Evolutionary conservation across 1,140 invertebrate genomes (phyloP).

Genomic region (Musca vetustissima): DNA sequence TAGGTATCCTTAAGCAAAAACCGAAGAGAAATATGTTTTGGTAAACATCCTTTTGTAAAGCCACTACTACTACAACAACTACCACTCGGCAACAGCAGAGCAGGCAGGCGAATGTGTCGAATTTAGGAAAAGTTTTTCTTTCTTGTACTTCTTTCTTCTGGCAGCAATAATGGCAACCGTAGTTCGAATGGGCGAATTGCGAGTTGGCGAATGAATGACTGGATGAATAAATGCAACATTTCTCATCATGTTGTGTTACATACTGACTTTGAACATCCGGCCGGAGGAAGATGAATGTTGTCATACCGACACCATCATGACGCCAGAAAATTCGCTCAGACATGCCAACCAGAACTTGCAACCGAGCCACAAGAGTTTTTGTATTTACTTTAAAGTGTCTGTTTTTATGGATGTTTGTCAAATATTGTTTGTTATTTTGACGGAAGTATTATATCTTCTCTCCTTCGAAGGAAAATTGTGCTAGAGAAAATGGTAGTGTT

Average conservation of each 20-base stretch:
- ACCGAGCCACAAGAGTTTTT: no score
- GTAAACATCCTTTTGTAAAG: constrained; percentile 10
- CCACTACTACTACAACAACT: no score
- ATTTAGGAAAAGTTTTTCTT: no score
- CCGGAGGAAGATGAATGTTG: constrained; percentile 52
- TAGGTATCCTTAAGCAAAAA: constrained; percentile 19
- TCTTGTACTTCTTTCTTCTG: neutral
- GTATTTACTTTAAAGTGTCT: no score
- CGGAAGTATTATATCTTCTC: no score
- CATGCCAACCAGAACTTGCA: no score
- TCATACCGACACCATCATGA: constrained; percentile 52
- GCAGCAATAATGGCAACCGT: neutral
- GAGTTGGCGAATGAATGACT: neutral
- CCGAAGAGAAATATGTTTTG: constrained; percentile 3
- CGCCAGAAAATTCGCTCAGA: constrained; percentile 34
- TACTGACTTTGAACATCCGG: constrained; percentile 48
- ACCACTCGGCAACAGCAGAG: no score
- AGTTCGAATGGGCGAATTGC: neutral
- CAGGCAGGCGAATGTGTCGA: no score
- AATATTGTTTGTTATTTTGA: neutral
- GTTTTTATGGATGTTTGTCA: neutral
- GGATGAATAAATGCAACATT: constrained; percentile 18
- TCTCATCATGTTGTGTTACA: constrained; percentile 33
- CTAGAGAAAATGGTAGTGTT: no score
- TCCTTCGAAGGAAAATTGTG: no score